Conservation (phyloP, 2,113 vertebrate species). For the Podarcis raffonei region DNA sequence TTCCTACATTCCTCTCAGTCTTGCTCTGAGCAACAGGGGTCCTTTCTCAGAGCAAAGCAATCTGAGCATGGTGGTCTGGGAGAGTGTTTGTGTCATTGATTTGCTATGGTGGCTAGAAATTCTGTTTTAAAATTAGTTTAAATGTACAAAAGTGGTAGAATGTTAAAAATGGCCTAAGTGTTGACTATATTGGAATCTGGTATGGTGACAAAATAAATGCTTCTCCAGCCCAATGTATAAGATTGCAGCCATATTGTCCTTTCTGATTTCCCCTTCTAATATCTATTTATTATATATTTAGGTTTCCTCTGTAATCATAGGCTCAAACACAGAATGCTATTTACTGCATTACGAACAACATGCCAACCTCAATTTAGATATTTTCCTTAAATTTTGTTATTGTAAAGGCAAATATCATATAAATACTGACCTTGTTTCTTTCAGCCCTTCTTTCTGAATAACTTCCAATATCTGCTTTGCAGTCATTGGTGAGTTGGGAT, state of each 20-base stretch:
- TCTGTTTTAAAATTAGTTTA: no score
- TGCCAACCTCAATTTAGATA: neutral
- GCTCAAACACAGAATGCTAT: slow-evolving; percentile 9
- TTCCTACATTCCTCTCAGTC: no score
- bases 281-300: neutral
- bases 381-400: neutral
- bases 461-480: slow-evolving; percentile 89
- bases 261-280: neutral
- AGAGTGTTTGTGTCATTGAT: no score
- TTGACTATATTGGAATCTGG: no score
- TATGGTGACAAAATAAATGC: no score
- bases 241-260: neutral
- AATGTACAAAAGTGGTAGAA: no score
- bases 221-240: no score
- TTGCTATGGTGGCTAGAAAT: no score
- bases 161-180: no score
- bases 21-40: no score
- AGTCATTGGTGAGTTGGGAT: slow-evolving; percentile 87
- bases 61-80: no score
- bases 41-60: no score
- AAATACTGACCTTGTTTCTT: slow-evolving; percentile 86
- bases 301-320: neutral
- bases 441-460: slow-evolving; percentile 89
- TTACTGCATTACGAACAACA: neutral
- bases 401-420: slow-evolving; percentile 33